These are phyloP conservation scores for Pseudopodoces humilis DNA, from an alignment of 2,113 vertebrate genomes.

Conservation along the genomic window DNA sequence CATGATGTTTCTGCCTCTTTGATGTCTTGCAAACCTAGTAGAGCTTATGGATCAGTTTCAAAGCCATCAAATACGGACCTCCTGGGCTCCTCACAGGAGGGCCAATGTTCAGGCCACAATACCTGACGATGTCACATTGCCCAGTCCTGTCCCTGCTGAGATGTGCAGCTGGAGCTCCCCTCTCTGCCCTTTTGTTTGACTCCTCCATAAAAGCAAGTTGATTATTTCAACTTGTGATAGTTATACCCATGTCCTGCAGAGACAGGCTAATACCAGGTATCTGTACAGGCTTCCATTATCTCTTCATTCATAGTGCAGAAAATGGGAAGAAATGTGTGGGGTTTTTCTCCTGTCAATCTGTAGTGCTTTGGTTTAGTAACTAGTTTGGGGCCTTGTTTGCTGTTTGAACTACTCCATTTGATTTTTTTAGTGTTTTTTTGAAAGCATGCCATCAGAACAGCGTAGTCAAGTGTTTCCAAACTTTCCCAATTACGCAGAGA, in stretches of 20 bases:
- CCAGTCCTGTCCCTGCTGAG: not conserved
- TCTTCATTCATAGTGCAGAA: not conserved
- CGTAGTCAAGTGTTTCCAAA: not conserved
- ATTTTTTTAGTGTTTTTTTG: not conserved
- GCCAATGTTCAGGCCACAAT: not conserved
- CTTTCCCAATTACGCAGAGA: not conserved
- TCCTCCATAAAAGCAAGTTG: not conserved
- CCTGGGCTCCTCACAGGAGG: not conserved
- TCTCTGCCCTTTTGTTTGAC: not conserved
- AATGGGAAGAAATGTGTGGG: not conserved
- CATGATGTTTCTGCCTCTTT: not conserved
- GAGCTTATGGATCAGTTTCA: not conserved
- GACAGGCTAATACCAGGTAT: not conserved
- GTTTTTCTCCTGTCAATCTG: not conserved
- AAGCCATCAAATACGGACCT: not conserved
- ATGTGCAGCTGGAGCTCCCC: not conserved
- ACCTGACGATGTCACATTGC: not conserved
- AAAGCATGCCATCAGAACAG: not conserved
- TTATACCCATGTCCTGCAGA: not conserved
- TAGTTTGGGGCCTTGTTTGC: not conserved
- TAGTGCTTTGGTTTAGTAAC: not conserved
- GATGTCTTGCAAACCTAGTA: not conserved
- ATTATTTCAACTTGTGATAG: not conserved
- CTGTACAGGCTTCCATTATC: not conserved
- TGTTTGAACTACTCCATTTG: not conserved